Evolutionary conservation across 2,113 vertebrate genomes (phyloP).

Genomic region (Nymphicus hollandicus): DNA sequence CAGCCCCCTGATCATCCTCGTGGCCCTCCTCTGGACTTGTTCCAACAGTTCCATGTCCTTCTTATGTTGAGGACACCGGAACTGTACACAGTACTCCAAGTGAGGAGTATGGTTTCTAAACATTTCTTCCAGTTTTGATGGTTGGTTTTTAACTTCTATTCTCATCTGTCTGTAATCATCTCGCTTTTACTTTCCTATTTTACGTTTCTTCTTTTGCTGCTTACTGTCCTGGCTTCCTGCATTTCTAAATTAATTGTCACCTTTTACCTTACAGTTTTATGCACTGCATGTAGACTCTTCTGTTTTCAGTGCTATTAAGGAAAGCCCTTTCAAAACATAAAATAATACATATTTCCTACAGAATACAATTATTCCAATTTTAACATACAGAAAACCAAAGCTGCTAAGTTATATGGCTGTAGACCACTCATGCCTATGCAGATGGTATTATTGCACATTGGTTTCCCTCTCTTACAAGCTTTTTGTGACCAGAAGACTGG

Average conservation of each 20-base stretch:
- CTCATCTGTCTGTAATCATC: background rate
- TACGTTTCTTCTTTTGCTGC: background rate
- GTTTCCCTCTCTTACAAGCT: background rate
- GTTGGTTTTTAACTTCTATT: background rate
- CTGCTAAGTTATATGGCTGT: background rate
- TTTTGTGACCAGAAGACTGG: background rate
- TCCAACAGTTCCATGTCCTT: too few relatives aligned
- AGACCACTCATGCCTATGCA: background rate
- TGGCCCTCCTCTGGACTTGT: too few relatives aligned
- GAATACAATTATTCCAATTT: background rate
- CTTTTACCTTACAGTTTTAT: background rate
- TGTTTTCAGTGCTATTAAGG: background rate
- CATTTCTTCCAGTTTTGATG: accelerated
- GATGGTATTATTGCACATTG: background rate
- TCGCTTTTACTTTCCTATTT: background rate
- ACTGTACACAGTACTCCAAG: too few relatives aligned
- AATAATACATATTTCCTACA: background rate
- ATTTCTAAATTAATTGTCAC: background rate
- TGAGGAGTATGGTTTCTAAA: background rate
- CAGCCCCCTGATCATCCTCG: too few relatives aligned
- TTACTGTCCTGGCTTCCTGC: background rate
- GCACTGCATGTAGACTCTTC: background rate
- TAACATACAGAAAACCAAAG: background rate
- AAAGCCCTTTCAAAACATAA: background rate
- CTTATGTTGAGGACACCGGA: too few relatives aligned